Percentiles rank a stretch among this genome's conserved stretches.
Conservation (phyloP, 2,797 vertebrate species). For the Monodelphis domestica region DNA sequence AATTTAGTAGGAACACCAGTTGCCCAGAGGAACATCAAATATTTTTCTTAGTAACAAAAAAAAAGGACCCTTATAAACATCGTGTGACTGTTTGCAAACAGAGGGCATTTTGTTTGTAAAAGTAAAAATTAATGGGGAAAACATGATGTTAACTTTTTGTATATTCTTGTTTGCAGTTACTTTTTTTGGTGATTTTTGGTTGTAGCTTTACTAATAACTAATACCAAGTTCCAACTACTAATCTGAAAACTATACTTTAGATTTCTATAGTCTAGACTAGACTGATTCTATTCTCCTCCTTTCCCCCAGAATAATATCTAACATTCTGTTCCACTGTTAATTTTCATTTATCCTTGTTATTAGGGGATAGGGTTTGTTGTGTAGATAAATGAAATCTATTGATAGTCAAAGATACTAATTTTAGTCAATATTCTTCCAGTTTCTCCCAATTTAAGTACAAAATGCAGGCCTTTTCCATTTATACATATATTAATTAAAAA, state of each 20-base stretch:
- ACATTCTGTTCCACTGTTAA: slow-evolving; percentile 19
- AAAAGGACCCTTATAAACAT: slow-evolving; percentile 21
- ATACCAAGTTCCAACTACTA: background rate
- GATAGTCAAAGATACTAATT: background rate
- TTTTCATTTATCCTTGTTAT: background rate
- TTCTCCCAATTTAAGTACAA: background rate
- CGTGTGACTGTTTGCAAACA: slow-evolving; percentile 28
- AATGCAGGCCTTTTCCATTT: background rate
- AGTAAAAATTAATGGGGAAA: slow-evolving; percentile 35
- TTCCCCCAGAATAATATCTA: background rate
- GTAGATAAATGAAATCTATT: slow-evolving; percentile 9
- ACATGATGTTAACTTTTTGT: background rate
- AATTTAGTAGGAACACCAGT: slow-evolving; percentile 33
- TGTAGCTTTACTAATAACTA: slow-evolving; percentile 28
- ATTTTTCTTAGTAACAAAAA: slow-evolving; percentile 38
- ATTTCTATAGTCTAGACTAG: no score
- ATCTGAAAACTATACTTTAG: background rate
- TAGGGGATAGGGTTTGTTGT: background rate
- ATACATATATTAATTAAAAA: background rate
- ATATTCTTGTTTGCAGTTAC: background rate
- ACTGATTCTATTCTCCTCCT: background rate
- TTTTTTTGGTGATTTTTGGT: slow-evolving; percentile 35
- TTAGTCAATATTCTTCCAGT: background rate
- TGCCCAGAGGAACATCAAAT: slow-evolving; percentile 31
- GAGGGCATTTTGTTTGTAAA: slow-evolving; percentile 31